phyloP scores from a whole-genome alignment of 2,888 invertebrate species.

The Zaprionus bogoriensis region DNA sequence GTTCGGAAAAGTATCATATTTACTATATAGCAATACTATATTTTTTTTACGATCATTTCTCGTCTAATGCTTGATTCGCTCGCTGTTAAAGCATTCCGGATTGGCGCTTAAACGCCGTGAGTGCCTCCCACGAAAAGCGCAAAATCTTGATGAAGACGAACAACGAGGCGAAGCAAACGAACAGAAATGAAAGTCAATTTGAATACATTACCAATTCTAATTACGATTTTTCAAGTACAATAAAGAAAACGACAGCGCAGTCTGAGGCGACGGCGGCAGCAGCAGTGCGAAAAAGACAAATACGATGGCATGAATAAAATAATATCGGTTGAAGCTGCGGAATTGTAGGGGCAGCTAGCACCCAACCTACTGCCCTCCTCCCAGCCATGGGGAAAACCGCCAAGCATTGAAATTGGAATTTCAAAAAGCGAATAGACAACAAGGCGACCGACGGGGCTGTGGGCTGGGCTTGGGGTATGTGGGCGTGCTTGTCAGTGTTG shows the following conservation, averaged over 20 bases:
- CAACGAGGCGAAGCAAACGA: slow-evolving; percentile 56
- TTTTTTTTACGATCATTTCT: neutral
- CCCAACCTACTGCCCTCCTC: too few species aligned
- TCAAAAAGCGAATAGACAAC: slow-evolving; percentile 69
- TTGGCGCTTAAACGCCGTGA: neutral
- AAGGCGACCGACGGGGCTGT: slow-evolving; percentile 10
- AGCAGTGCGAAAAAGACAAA: slow-evolving; percentile 44
- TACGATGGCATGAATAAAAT: slow-evolving; percentile 73
- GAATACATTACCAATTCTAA: slow-evolving; percentile 79
- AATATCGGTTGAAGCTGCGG: slow-evolving; percentile 57
- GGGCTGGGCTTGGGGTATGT: slow-evolving; percentile 2
- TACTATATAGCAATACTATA: neutral
- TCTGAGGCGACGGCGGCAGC: too few species aligned
- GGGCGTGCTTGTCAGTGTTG: slow-evolving; percentile 31
- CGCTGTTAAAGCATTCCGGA: slow-evolving; percentile 24
- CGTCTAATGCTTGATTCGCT: slow-evolving; percentile 40
- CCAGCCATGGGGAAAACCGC: too few species aligned
- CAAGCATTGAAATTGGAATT: slow-evolving; percentile 74
- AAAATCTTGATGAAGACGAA: slow-evolving; percentile 60
- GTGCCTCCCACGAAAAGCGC: slow-evolving; percentile 37
- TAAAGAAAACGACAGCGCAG: slow-evolving; percentile 28
- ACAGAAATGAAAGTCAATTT: slow-evolving; percentile 78
- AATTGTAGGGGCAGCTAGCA: slow-evolving; percentile 24
- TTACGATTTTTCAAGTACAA: slow-evolving; percentile 78
- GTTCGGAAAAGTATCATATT: slow-evolving; percentile 24